Evolutionary conservation across 2,888 invertebrate species (phyloP).

Genomic region (Ceriagrion tenellum): DNA sequence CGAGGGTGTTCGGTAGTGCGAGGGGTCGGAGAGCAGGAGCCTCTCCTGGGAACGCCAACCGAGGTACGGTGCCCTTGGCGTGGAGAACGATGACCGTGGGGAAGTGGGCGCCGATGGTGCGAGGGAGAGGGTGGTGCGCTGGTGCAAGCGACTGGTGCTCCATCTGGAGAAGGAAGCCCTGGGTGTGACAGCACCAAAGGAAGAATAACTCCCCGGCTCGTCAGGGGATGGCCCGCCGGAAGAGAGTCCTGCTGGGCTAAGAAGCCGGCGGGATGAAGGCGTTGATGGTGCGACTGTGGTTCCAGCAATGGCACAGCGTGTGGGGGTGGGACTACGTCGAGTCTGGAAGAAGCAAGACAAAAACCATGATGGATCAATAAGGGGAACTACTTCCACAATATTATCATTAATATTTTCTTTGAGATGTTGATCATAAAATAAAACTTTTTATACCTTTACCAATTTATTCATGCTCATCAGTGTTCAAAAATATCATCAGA

Average conservation of each 20-base stretch:
- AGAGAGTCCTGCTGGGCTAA: conserved; percentile 47
- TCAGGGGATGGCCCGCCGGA: conserved; percentile 73
- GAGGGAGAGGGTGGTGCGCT: conserved; percentile 77
- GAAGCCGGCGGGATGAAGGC: conserved; percentile 66
- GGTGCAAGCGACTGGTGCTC: conserved; percentile 88
- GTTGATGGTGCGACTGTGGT: conserved; percentile 45
- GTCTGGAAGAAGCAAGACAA: not conserved
- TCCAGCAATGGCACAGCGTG: conserved; percentile 69
- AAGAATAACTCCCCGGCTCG: conserved; percentile 78
- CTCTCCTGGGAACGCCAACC: conserved; percentile 95
- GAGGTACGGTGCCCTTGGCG: conserved; percentile 88
- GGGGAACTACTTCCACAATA: not conserved
- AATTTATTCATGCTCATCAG: no score
- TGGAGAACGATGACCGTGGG: conserved; percentile 50
- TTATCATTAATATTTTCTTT: not conserved
- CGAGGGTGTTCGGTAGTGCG: conserved; percentile 87
- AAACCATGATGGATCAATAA: not conserved
- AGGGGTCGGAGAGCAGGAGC: conserved; percentile 81
- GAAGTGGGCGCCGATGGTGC: conserved; percentile 65
- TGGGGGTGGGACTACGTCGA: conserved; percentile 71
- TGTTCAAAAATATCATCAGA: no score
- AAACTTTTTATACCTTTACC: no score
- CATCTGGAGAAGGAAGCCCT: conserved; percentile 81
- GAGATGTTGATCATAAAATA: no score
- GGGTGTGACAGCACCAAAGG: conserved; percentile 76